phyloP scores from a whole-genome alignment of 2,113 vertebrate species.

The Phalacrocorax carbo region DNA sequence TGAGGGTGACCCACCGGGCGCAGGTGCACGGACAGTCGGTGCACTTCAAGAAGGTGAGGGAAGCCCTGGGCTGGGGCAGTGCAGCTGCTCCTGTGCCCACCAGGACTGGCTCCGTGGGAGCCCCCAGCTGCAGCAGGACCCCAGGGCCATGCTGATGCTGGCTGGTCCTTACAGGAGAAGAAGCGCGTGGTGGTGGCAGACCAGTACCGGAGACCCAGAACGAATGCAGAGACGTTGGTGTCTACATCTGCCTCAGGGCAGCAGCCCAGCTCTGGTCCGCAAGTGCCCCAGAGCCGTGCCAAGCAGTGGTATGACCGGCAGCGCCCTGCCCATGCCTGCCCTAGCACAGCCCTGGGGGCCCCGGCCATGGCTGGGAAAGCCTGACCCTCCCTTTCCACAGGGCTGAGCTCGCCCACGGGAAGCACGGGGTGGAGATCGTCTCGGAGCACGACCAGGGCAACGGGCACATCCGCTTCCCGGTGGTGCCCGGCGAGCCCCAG shows the following conservation, averaged over 20 bases:
- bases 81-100: fast-evolving
- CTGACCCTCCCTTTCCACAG: background rate
- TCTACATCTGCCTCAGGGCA: background rate
- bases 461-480: conserved; percentile 73
- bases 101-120: background rate
- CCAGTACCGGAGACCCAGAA: conserved; percentile 27
- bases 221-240: fast-evolving
- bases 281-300: background rate
- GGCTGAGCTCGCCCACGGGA: conserved; percentile 71
- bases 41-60: conserved; percentile 67
- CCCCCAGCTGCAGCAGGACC: fast-evolving
- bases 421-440: conserved; percentile 76
- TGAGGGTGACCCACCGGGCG: conserved; percentile 53
- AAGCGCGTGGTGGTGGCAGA: conserved; percentile 1
- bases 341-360: background rate
- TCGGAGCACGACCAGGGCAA: conserved; percentile 42
- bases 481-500: background rate
- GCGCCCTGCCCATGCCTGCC: background rate
- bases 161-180: background rate
- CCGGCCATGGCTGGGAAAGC: fast-evolving
- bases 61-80: fast-evolving
- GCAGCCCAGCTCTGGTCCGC: background rate
- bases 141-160: fast-evolving
- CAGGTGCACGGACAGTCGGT: conserved; percentile 27
- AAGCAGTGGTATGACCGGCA: background rate